Percentiles rank a stretch among this genome's conserved stretches.
These are phyloP conservation scores for Neofelis nebulosa DNA, from an alignment of 2,113 vertebrate species.

Conservation along the genomic window DNA sequence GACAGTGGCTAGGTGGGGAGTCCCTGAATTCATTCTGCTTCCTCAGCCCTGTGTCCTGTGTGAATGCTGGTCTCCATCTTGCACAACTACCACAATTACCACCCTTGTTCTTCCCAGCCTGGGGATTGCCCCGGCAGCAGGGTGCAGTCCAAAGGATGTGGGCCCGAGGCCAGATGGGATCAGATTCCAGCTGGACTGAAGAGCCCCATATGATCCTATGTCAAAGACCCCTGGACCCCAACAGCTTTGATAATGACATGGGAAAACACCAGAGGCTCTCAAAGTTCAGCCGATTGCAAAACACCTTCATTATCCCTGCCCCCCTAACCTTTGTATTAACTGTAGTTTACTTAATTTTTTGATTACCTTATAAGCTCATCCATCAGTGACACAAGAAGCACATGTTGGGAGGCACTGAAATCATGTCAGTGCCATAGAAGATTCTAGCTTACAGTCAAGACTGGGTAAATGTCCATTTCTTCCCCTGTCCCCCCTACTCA, in stretches of 20 bases:
- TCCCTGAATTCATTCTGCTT: neutral
- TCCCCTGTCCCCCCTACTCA: neutral
- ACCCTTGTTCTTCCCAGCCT: neutral
- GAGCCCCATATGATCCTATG: neutral
- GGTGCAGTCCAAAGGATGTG: neutral
- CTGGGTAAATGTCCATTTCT: neutral
- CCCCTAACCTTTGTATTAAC: neutral
- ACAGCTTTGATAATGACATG: neutral
- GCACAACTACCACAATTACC: neutral
- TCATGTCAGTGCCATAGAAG: neutral
- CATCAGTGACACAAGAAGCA: neutral
- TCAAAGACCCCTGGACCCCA: neutral
- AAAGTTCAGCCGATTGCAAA: neutral
- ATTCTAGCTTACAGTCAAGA: neutral
- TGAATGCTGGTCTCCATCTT: neutral
- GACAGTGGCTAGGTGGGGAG: too few species aligned
- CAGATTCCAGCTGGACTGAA: neutral
- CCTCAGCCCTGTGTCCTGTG: neutral
- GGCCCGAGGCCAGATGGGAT: neutral
- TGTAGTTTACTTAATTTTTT: neutral
- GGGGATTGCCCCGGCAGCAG: too few species aligned
- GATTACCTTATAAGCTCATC: neutral
- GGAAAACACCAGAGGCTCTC: neutral
- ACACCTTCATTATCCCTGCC: neutral
- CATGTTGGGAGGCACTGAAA: neutral